Evolutionary conservation across 2,888 invertebrate species (phyloP).

Genomic region (Cancer borealis): DNA sequence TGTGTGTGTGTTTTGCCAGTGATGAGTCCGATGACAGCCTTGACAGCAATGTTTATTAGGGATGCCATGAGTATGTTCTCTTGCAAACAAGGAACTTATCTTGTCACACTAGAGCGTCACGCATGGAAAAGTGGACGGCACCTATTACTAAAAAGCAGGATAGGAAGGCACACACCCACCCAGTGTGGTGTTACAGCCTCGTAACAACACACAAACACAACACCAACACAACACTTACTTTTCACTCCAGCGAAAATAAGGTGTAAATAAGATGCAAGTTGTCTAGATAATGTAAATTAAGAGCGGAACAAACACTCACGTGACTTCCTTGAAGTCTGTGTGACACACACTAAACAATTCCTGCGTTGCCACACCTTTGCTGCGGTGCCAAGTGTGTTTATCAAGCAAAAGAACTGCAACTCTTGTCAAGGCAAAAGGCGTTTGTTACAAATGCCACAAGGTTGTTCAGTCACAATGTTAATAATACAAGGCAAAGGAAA

Average conservation of each 20-base stretch:
- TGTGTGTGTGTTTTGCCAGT: no score
- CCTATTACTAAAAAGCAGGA: no score
- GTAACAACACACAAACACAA: background rate
- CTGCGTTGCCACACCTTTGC: background rate
- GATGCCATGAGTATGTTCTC: no score
- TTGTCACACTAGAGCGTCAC: no score
- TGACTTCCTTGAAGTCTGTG: background rate
- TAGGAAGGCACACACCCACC: no score
- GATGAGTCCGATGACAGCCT: no score
- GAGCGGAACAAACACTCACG: background rate
- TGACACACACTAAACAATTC: constrained; percentile 22
- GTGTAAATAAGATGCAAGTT: background rate
- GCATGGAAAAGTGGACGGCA: no score
- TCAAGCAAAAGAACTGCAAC: background rate
- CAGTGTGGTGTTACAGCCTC: no score
- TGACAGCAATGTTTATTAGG: no score
- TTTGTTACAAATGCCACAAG: background rate
- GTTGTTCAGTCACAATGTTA: background rate
- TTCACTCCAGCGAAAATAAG: background rate
- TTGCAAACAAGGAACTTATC: no score
- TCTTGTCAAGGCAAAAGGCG: background rate
- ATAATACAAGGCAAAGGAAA: no score
- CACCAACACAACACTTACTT: background rate
- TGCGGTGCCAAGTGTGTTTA: background rate
- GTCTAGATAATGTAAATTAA: background rate